Percentiles rank a stretch among this genome's conserved stretches.
Evolutionary conservation across 2,888 invertebrate genomes (phyloP).

Genomic region (Synanthedon tipuliformis): DNA sequence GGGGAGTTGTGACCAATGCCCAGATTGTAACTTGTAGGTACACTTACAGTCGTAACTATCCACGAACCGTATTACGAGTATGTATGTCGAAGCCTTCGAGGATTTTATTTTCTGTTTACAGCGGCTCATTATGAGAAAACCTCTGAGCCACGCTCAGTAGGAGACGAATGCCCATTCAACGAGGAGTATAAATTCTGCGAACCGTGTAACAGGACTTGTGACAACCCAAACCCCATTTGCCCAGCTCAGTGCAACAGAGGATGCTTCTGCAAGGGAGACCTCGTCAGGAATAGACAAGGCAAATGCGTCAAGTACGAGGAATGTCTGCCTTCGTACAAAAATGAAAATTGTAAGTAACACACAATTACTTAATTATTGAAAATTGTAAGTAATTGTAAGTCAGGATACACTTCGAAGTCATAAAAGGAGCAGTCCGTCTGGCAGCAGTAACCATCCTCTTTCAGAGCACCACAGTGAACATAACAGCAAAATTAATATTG

Average conservation of each 20-base stretch:
- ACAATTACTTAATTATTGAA: slow-evolving; percentile 3
- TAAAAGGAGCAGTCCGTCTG: too few relatives aligned
- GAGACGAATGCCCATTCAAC: slow-evolving; percentile 24
- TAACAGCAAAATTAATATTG: too few relatives aligned
- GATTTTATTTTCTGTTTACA: slow-evolving; percentile 1
- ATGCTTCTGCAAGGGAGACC: slow-evolving; percentile 38
- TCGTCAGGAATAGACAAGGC: slow-evolving; percentile 30
- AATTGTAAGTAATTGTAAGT: slow-evolving; percentile 8
- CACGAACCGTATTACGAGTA: neutral
- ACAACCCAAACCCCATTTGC: slow-evolving; percentile 39
- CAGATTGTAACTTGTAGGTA: too few relatives aligned
- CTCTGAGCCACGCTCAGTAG: slow-evolving; percentile 30
- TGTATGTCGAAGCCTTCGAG: neutral
- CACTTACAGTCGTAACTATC: neutral
- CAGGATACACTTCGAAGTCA: too few relatives aligned
- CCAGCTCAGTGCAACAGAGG: slow-evolving; percentile 44
- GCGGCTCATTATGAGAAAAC: slow-evolving; percentile 23
- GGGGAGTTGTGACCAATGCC: too few relatives aligned
- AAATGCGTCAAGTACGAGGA: slow-evolving; percentile 25
- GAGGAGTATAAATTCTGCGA: slow-evolving; percentile 47
- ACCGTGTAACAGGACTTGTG: slow-evolving; percentile 36
- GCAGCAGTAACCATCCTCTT: too few relatives aligned
- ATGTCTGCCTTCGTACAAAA: slow-evolving; percentile 12
- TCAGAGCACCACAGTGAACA: too few relatives aligned
- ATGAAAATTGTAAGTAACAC: slow-evolving; percentile 8